These are phyloP conservation scores for Azorinus chamasolen DNA, from an alignment of 2,888 invertebrate genomes.

Conservation along the genomic window DNA sequence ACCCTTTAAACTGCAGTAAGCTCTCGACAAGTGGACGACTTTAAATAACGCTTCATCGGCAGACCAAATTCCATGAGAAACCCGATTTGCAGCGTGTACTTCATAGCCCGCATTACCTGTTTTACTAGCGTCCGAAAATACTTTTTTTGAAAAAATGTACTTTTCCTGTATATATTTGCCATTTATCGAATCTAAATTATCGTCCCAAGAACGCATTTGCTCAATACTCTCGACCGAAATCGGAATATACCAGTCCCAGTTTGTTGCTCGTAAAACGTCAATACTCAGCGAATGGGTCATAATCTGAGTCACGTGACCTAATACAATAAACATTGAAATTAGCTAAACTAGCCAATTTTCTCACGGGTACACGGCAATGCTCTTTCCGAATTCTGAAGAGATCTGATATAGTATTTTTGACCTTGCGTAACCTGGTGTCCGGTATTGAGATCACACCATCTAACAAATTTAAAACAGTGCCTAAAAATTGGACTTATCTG, in stretches of 20 bases:
- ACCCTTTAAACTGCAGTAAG: constrained; percentile 5
- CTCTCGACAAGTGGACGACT: constrained; percentile 11
- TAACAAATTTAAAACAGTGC: not conserved
- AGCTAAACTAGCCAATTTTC: too few relatives aligned
- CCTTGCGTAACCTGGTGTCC: too few relatives aligned
- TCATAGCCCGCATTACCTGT: constrained; percentile 21
- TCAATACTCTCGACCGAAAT: too few relatives aligned
- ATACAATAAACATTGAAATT: constrained; percentile 44
- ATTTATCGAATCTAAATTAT: too few relatives aligned
- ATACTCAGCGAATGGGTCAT: constrained; percentile 2
- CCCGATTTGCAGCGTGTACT: too few relatives aligned
- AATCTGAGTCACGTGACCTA: constrained; percentile 3
- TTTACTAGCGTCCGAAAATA: constrained; percentile 25
- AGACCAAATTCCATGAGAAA: constrained; percentile 17
- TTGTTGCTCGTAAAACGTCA: not conserved
- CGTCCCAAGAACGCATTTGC: too few relatives aligned
- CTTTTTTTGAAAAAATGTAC: too few relatives aligned
- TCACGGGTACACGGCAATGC: too few relatives aligned
- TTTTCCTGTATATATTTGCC: not conserved
- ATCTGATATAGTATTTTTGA: too few relatives aligned
- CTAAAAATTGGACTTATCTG: too few relatives aligned
- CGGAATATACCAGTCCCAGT: not conserved
- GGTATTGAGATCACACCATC: too few relatives aligned
- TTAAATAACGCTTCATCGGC: not conserved
- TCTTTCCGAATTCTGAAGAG: too few relatives aligned